phyloP scores from a whole-genome alignment of 2,888 invertebrate genomes.

The Tetragnatha montana region DNA sequence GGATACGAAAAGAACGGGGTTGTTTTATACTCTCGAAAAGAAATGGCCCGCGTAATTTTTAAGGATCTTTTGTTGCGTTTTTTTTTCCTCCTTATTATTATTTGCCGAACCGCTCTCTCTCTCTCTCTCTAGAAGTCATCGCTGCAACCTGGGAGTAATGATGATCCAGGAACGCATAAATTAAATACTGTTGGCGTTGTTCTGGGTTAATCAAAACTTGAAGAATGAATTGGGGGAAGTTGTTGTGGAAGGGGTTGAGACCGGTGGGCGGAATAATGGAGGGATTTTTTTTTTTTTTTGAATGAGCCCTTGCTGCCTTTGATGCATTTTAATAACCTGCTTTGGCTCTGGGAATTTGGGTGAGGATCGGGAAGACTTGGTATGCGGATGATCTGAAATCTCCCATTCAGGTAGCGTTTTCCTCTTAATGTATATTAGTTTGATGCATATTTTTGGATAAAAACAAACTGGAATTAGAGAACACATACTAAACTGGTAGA shows the following conservation, averaged over 20 bases:
- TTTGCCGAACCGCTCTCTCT: background rate
- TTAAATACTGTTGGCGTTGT: constrained; percentile 14
- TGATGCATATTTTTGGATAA: too few relatives aligned
- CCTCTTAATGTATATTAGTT: too few relatives aligned
- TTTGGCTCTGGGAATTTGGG: too few relatives aligned
- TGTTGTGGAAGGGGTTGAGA: background rate
- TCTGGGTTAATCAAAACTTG: constrained; percentile 14
- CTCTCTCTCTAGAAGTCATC: constrained; percentile 24
- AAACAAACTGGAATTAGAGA: too few relatives aligned
- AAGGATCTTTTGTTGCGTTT: constrained; percentile 11
- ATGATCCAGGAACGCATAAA: constrained; percentile 5
- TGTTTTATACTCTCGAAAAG: constrained; percentile 28
- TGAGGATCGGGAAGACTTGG: too few relatives aligned
- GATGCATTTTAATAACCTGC: too few relatives aligned
- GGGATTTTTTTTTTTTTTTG: background rate
- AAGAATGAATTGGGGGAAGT: background rate
- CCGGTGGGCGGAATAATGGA: background rate
- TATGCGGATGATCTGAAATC: too few relatives aligned
- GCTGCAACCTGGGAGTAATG: constrained; percentile 1
- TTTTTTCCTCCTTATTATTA: too few relatives aligned
- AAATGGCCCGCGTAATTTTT: constrained; percentile 46
- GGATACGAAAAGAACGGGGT: background rate
- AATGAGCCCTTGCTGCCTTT: background rate
- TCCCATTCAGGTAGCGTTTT: too few relatives aligned
- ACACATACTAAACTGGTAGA: too few relatives aligned